These are phyloP conservation scores for Axis porcinus DNA, from an alignment of 2,113 vertebrate genomes.

Conservation along the genomic window DNA sequence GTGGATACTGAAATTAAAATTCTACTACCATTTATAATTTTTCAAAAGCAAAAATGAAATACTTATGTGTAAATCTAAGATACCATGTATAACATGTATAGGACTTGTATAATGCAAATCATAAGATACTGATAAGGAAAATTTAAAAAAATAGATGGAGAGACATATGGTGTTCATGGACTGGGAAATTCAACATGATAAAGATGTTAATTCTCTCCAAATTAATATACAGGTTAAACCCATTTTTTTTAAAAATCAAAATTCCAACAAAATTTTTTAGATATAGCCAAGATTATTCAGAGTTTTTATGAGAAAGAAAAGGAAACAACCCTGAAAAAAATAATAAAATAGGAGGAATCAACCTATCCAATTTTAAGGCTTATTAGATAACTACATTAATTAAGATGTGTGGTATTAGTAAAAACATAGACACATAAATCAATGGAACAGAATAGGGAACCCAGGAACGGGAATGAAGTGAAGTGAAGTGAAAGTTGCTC, in stretches of 20 bases:
- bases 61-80: neutral
- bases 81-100: neutral
- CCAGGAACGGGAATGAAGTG: neutral
- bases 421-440: neutral
- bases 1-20: neutral
- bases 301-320: neutral
- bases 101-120: neutral
- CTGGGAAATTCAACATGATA: neutral
- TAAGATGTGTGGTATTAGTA: neutral
- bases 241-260: neutral
- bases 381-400: neutral
- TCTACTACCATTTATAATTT: neutral
- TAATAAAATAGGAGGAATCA: neutral
- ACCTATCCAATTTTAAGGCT: neutral
- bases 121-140: neutral
- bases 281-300: neutral
- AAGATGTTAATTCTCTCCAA: neutral
- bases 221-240: neutral
- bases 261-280: neutral
- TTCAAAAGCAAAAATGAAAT: neutral
- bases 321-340: neutral
- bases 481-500: neutral
- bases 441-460: neutral
- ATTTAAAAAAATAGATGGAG: neutral
- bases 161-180: neutral